A percentile compares a stretch with the other conserved stretches of the same genome.
Conservation (phyloP, 1,140 invertebrate genomes). For the Thrips palmi region DNA sequence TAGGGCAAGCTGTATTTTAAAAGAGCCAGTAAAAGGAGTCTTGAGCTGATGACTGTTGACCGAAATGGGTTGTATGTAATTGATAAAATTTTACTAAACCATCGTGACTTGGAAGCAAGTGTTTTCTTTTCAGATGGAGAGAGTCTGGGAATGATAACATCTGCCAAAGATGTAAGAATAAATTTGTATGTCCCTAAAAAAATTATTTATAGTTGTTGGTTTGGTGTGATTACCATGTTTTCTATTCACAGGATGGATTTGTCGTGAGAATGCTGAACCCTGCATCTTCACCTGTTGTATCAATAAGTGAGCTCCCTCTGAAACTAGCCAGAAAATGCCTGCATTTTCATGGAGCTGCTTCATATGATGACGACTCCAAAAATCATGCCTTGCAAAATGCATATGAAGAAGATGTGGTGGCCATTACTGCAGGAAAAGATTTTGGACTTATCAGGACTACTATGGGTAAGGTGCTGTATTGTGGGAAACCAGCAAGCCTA, state of each 20-base stretch:
- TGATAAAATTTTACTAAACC: constrained; percentile 46
- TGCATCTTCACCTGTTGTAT: constrained; percentile 33
- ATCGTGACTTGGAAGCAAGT: constrained; percentile 37
- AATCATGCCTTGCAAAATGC: constrained; percentile 30
- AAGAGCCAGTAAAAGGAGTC: constrained; percentile 6
- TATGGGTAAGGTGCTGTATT: constrained; percentile 61
- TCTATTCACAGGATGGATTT: constrained; percentile 50
- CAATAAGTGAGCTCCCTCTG: constrained; percentile 46
- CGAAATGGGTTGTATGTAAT: constrained; percentile 13
- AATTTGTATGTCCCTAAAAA: constrained; percentile 1
- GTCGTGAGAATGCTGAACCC: constrained; percentile 61
- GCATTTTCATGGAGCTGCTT: constrained; percentile 49
- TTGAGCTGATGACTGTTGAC: constrained; percentile 14
- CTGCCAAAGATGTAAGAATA: constrained; percentile 56
- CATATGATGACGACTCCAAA: constrained; percentile 44
- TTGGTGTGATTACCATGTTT: not conserved
- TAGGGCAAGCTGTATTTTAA: constrained; percentile 11
- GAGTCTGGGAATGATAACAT: constrained; percentile 57
- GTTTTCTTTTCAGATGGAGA: constrained; percentile 76
- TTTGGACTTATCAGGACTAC: constrained; percentile 61
- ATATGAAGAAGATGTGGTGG: constrained; percentile 47
- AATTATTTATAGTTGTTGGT: not conserved
- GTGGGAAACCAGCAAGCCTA: constrained; percentile 53
- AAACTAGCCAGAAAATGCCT: constrained; percentile 64
- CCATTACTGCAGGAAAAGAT: constrained; percentile 59